Base-by-base conservation (phyloP, 2,888 invertebrate species). In the Blastobasis adustella region DNA sequence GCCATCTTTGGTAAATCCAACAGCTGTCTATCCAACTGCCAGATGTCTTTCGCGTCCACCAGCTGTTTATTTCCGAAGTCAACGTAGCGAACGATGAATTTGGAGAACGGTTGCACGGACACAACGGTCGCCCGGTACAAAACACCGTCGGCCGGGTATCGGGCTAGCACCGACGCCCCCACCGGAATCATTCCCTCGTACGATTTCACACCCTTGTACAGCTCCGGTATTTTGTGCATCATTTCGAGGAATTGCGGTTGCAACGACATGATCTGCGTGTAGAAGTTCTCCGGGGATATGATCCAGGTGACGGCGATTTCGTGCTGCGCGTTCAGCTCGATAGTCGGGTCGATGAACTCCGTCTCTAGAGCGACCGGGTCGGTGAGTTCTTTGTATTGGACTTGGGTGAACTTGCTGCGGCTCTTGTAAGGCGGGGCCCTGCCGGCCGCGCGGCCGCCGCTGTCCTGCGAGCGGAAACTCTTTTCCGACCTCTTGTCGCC, bases 1-100 rank as follows among this genome's bases (percentile, higher is more conserved):
- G 94, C 94, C 89, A 94, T 93, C 49, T 90, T 91, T 0, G 95
- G 94, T 23, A 94, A 71, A 4, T 86, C 84, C 73, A 92, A 88
- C 55, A 94, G 90, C 54, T 91, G 90, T 47, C 85, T 89, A 61
- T 95, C 93, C 54, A 94, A 82, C 49, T 91, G 91, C 91, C 93
- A 95, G 37, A 95, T 90, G 61, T 93, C 92, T 54, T 82, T 88
- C 0, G 86, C 82, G 46, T 90, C 89, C 0, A 94, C 92, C 0
- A 90, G 80, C 44, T 92, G 91, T 52, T 90, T 90, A 65, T 94
- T 95, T 4, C 95, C 95, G 62, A 93, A 94, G 75, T 95, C 95
- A 0, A 95, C 89, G 66, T 93, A 95, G 37, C 91, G 89, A 0
- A 95, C 93, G 52, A 92, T 90, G 71, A 91, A 92, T 61, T 91